Conservation (phyloP, 1,140 invertebrate genomes). For the Conus betulinus region DNA sequence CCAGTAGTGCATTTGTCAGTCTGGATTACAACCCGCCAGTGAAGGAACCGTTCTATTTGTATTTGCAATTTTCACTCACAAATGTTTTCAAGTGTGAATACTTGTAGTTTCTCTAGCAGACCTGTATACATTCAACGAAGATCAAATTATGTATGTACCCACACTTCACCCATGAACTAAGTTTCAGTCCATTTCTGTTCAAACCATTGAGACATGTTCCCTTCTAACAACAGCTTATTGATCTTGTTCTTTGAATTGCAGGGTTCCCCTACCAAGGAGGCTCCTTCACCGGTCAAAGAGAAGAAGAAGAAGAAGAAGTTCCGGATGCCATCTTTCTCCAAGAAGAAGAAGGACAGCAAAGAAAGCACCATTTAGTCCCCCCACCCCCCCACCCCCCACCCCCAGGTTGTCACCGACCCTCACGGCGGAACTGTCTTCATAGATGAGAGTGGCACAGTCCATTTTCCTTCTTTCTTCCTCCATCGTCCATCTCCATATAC, state of each 20-base stretch:
- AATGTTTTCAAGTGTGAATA: too few relatives aligned
- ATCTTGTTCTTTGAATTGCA: conserved; percentile 38
- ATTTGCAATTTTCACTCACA: too few relatives aligned
- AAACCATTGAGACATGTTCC: too few relatives aligned
- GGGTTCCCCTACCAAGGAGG: conserved; percentile 72
- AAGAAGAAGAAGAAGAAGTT: conserved; percentile 75
- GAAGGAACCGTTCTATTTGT: too few relatives aligned
- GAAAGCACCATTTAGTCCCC: too few relatives aligned
- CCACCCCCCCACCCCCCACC: background rate
- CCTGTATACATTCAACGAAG: background rate
- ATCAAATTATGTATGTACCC: background rate
- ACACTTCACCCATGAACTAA: background rate
- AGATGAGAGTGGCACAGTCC: background rate
- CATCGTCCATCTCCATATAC: background rate
- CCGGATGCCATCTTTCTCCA: conserved; percentile 74
- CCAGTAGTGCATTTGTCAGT: too few relatives aligned
- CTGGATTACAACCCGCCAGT: too few relatives aligned
- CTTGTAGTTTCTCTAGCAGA: too few relatives aligned
- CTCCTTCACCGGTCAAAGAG: conserved; percentile 69
- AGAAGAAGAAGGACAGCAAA: conserved; percentile 73
- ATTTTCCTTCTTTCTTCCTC: background rate
- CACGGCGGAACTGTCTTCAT: background rate
- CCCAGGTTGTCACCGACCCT: background rate
- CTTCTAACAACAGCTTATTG: too few relatives aligned
- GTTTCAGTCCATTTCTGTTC: too few relatives aligned